phyloP scores from a whole-genome alignment of 1,140 invertebrate species.

The Euwallacea similis region DNA sequence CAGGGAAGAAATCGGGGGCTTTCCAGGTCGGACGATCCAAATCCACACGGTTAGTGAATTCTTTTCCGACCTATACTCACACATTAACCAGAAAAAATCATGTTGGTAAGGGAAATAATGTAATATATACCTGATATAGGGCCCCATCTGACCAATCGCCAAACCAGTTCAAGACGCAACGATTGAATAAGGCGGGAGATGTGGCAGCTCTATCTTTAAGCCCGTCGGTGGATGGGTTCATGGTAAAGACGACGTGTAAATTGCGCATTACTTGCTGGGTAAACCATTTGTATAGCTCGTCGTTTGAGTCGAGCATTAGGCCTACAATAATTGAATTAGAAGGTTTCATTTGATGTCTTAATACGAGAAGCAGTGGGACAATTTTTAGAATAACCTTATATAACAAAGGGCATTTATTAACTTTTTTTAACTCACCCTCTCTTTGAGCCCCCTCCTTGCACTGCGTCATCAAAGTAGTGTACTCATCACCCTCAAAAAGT shows the following conservation, averaged over 20 bases:
- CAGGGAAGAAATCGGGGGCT: slow-evolving; percentile 85
- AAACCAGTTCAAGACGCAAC: slow-evolving; percentile 99
- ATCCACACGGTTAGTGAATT: slow-evolving; percentile 84
- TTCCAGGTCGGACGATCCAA: slow-evolving; percentile 81
- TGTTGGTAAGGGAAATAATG: not conserved
- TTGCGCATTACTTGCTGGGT: slow-evolving; percentile 99
- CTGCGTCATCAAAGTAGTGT: slow-evolving; percentile 98
- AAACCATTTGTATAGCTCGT: slow-evolving; percentile 98
- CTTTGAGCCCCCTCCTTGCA: slow-evolving; percentile 98
- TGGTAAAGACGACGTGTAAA: slow-evolving; percentile 99
- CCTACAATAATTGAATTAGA: slow-evolving; percentile 51
- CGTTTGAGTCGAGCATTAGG: slow-evolving; percentile 96
- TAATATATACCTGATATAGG: slow-evolving; percentile 80
- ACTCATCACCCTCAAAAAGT: slow-evolving; percentile 92
- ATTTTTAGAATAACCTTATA: too few species aligned
- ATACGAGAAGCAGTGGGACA: too few species aligned
- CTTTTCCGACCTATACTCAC: slow-evolving; percentile 73
- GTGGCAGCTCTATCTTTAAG: slow-evolving; percentile 97
- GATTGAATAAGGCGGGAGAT: slow-evolving; percentile 98
- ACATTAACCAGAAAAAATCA: slow-evolving; percentile 18
- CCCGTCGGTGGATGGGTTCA: slow-evolving; percentile 99
- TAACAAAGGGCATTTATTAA: slow-evolving; percentile 12
- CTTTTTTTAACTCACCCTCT: slow-evolving; percentile 62
- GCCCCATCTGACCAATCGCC: slow-evolving; percentile 99
- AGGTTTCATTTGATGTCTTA: too few species aligned